A percentile compares a stretch with the other conserved stretches of the same genome.
Conservation (phyloP, 2,888 invertebrate genomes). For the Heterodera filipjevi region DNA sequence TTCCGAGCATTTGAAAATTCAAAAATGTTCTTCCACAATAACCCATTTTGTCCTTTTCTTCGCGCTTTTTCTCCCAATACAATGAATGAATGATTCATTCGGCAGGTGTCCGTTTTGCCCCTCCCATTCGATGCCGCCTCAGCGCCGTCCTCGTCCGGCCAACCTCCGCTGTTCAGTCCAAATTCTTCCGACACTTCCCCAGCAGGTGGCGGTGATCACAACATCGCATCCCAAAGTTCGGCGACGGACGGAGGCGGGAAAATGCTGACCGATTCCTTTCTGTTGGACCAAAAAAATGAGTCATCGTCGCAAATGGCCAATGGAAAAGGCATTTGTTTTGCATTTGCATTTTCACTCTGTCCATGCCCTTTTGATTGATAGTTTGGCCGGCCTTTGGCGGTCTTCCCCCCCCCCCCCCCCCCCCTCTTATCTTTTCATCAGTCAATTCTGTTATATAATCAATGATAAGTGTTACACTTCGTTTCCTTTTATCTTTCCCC, state of each 20-base stretch:
- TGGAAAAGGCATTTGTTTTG: slow-evolving; percentile 2
- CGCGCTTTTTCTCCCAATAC: not conserved
- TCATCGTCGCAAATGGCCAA: not conserved
- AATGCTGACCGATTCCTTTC: not conserved
- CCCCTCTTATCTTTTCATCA: not conserved
- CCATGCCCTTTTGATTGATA: not conserved
- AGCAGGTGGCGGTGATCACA: not conserved
- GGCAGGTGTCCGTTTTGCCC: not conserved
- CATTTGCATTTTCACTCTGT: not conserved
- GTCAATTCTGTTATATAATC: not conserved
- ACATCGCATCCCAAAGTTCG: not conserved
- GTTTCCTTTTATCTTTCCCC: not conserved
- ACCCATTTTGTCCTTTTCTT: not conserved
- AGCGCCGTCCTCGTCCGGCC: not conserved
- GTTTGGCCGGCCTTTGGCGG: not conserved
- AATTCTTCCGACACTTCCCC: not conserved
- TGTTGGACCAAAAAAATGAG: not conserved
- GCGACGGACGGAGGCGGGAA: not conserved
- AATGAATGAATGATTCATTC: not conserved
- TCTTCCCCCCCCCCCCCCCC: not conserved
- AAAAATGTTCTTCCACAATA: not conserved
- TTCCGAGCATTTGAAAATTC: too few species aligned
- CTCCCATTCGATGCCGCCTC: not conserved
- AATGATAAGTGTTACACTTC: not conserved
- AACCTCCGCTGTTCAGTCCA: slow-evolving; percentile 1